Base-by-base conservation (phyloP, 2,888 invertebrate genomes). In the Euplagia quadripunctaria region DNA sequence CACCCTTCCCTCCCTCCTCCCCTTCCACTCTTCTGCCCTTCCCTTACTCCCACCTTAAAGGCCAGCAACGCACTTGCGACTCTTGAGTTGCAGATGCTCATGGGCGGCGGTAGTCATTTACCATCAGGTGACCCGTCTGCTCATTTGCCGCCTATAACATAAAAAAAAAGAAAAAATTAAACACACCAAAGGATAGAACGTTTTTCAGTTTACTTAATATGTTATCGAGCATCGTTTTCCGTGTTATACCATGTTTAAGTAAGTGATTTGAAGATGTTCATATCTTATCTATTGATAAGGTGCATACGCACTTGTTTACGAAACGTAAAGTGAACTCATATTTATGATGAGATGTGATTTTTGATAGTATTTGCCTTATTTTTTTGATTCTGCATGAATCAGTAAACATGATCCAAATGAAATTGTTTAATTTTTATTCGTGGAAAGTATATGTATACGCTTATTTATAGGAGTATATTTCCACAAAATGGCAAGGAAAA, bases 281-380 rank as follows among this genome's bases (percentile, higher is more conserved):
- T 66, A 69, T 69, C 69, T 73, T 73, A 73, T 65, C 73, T 42
- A 7, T 63, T 8, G 73, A 73, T 70, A 69, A 73, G 31, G 41
- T 67, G 58, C 58, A 58, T 61, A 41, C 49, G 51, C n/a, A 68
- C n/a, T 20, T 68, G 46, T 52, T 42, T 9, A 67, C 31, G 41
- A 51, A 11, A 51, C 5, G 66, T 31, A 14, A 66, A 31, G 51
- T 11, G 16, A 41, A 9, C 42, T 67, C 67, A 6, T 67, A 17
- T 52, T 58, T 58, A 58, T 58, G 20, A 58, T 11, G 11, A 58
- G 20, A 58, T 58, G 4, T 31, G 31, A 31, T 31, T 31, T 58
- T 58, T 20, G 20, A 20, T 20, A 20, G n/a, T 20, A 20, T 55
- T 55, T 55, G 11, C 9, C n/a, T 20, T 4, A 58, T 58, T 58